phyloP scores from a whole-genome alignment of 2,797 vertebrate genomes.

The Pangasius djambal region DNA sequence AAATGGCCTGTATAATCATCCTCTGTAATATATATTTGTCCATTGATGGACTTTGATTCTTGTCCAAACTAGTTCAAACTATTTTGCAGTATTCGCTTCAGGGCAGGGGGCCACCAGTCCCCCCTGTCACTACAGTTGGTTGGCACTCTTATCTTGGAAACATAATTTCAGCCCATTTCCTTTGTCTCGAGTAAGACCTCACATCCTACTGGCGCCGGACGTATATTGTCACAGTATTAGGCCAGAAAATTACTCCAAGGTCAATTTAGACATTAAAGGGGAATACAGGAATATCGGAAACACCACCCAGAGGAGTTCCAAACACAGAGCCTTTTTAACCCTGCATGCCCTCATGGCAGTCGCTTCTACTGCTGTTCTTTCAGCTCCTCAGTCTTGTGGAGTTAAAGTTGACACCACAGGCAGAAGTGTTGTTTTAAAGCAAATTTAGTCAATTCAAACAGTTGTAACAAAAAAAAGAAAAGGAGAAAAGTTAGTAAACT shows the following conservation, averaged over 20 bases:
- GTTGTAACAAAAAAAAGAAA: neutral
- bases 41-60: constrained; percentile 14
- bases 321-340: constrained; percentile 33
- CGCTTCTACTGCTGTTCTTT: neutral
- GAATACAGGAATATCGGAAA: constrained; percentile 56
- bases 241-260: constrained; percentile 69
- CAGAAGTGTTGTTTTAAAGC: neutral
- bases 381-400: neutral
- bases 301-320: constrained; percentile 20
- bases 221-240: constrained; percentile 65
- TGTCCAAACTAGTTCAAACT: constrained; percentile 11
- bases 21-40: constrained; percentile 32
- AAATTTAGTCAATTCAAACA: neutral
- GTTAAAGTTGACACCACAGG: neutral
- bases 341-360: neutral
- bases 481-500: neutral
- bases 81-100: constrained; percentile 42
- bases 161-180: constrained; percentile 66
- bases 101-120: constrained; percentile 39
- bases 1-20: constrained; percentile 28
- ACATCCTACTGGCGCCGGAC: constrained; percentile 68
- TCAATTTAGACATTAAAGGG: constrained; percentile 60
- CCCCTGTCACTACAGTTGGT: constrained; percentile 58
- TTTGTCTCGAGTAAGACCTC: constrained; percentile 68
- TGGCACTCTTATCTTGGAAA: constrained; percentile 69